These are phyloP conservation scores for Phylloscopus trochiloides DNA, from an alignment of 2,113 vertebrate genomes.

Conservation along the genomic window DNA sequence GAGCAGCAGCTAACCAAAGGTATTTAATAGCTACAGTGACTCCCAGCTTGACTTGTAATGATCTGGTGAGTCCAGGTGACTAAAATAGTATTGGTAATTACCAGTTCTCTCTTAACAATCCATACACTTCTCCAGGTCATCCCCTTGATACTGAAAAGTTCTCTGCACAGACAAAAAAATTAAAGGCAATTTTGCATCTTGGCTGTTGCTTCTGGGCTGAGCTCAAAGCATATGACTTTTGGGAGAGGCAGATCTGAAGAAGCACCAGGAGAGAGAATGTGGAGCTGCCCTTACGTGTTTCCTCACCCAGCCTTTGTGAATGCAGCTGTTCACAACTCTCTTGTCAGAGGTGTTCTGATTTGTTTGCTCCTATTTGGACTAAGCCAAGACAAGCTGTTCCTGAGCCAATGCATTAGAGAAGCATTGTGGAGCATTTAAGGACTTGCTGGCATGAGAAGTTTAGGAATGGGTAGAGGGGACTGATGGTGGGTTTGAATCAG, in stretches of 20 bases:
- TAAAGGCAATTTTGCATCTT: neutral
- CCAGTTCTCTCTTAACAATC: neutral
- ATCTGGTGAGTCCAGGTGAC: neutral
- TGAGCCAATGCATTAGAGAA: neutral
- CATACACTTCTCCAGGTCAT: neutral
- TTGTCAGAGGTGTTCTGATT: neutral
- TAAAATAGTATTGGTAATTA: neutral
- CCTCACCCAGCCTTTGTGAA: neutral
- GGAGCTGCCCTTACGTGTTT: neutral
- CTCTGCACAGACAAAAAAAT: neutral
- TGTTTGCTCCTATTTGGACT: neutral
- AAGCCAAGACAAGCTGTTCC: neutral
- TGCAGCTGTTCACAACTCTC: neutral
- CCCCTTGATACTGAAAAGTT: neutral
- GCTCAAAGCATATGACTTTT: neutral
- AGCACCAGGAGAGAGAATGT: neutral
- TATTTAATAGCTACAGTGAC: neutral
- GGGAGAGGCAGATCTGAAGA: neutral
- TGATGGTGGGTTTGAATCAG: neutral
- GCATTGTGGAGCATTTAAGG: neutral
- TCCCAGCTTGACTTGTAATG: neutral
- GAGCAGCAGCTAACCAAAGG: neutral
- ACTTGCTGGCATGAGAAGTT: neutral
- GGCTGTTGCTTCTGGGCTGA: neutral
- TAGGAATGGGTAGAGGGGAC: accelerated